Percentiles rank a stretch among this genome's conserved stretches.
Evolutionary conservation across 92 coral and sea anemone genomes (phyloP).

Genomic region (Epizoanthus ramosus): DNA sequence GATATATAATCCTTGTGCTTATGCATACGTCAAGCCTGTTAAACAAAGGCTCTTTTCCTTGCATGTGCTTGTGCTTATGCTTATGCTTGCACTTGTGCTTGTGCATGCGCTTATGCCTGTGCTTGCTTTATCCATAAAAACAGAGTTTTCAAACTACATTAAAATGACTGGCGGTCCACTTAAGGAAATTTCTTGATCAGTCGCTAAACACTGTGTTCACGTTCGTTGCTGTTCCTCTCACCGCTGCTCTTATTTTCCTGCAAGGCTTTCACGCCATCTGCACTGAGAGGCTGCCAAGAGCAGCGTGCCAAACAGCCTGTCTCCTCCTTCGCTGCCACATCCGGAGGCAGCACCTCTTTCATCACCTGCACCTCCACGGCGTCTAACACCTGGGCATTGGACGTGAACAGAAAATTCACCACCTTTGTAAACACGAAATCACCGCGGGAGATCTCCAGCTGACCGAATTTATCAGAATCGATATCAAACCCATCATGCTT

Average conservation of each 20-base stretch:
- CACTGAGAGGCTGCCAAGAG: slow-evolving; percentile 14
- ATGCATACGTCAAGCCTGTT: no score
- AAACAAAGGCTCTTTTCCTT: no score
- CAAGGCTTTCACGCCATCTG: slow-evolving; percentile 12
- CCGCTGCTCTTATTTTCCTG: neutral
- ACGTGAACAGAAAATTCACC: slow-evolving; percentile 27
- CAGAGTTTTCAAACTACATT: no score
- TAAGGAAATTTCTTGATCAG: no score
- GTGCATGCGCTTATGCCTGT: no score
- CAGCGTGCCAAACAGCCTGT: neutral
- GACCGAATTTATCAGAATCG: slow-evolving; percentile 30
- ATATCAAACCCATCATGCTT: slow-evolving; percentile 47
- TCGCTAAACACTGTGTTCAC: neutral
- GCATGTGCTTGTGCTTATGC: no score
- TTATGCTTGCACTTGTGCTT: no score
- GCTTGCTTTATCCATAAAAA: no score
- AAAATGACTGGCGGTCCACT: no score
- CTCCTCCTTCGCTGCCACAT: slow-evolving; percentile 47
- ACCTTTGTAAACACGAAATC: slow-evolving; percentile 20
- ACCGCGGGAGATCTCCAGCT: slow-evolving; percentile 46
- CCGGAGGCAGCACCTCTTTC: slow-evolving; percentile 20
- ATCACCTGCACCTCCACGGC: slow-evolving; percentile 51
- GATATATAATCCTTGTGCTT: no score
- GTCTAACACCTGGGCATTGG: slow-evolving; percentile 38
- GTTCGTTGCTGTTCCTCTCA: neutral